These are phyloP conservation scores for Drosophila rellima DNA, from an alignment of 2,888 invertebrate species.

Conservation along the genomic window DNA sequence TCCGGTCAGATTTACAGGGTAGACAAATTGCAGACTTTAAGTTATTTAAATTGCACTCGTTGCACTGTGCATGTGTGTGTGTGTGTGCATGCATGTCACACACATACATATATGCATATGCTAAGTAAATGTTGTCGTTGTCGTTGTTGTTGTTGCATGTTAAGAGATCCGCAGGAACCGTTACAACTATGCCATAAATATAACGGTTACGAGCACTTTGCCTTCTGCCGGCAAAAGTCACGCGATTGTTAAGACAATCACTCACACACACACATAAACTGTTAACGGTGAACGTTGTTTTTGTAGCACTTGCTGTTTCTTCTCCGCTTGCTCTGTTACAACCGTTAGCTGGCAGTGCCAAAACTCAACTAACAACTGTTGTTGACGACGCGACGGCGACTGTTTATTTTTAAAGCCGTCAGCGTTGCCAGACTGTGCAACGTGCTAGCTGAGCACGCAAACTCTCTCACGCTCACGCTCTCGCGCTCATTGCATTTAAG, in stretches of 20 bases:
- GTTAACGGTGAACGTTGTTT: slow-evolving; percentile 29
- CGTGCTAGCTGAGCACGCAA: slow-evolving; percentile 36
- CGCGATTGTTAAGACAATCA: slow-evolving; percentile 66
- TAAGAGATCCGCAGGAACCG: slow-evolving; percentile 1
- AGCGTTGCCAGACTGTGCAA: slow-evolving; percentile 51
- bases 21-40: slow-evolving; percentile 45
- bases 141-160: slow-evolving; percentile 33
- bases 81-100: slow-evolving; percentile 4
- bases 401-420: slow-evolving; percentile 50
- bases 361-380: slow-evolving; percentile 64
- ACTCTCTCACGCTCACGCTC: slow-evolving; percentile 10
- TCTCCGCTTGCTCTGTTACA: not conserved
- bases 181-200: slow-evolving; percentile 22
- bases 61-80: slow-evolving; percentile 3
- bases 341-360: slow-evolving; percentile 46
- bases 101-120: not conserved
- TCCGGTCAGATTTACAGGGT: slow-evolving; percentile 30
- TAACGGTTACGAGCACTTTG: slow-evolving; percentile 21
- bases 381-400: slow-evolving; percentile 41
- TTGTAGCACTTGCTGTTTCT: not conserved
- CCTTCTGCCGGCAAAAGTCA: slow-evolving; percentile 56
- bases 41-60: slow-evolving; percentile 62
- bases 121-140: not conserved
- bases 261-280: slow-evolving; percentile 30
- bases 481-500: slow-evolving; percentile 27